phyloP scores from a whole-genome alignment of 2,113 vertebrate genomes.

The Ia io region DNA sequence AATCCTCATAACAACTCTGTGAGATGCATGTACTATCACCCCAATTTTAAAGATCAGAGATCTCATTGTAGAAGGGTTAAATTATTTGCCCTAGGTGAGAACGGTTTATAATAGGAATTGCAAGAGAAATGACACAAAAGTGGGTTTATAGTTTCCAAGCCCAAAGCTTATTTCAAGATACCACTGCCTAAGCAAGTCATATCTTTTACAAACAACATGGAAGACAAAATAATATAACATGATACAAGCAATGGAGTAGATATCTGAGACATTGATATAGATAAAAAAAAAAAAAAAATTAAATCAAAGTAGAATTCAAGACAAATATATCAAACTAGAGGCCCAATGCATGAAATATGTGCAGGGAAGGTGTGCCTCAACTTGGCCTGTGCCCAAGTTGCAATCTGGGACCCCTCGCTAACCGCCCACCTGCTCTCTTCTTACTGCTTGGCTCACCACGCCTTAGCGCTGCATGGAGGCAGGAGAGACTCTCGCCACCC shows the following conservation, averaged over 20 bases:
- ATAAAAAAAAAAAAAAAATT: background rate
- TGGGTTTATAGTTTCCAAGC: background rate
- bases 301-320: background rate
- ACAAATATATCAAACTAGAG: background rate
- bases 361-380: too few species aligned
- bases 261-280: background rate
- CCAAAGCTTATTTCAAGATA: background rate
- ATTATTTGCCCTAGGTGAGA: background rate
- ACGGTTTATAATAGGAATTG: background rate
- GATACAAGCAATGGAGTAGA: background rate
- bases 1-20: background rate
- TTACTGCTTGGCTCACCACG: too few species aligned
- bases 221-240: background rate
- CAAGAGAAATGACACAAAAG: background rate
- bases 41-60: constrained; percentile 46
- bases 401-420: too few species aligned
- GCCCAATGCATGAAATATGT: too few species aligned
- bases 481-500: too few species aligned
- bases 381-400: too few species aligned
- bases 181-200: background rate
- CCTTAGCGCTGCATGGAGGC: too few species aligned
- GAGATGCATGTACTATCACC: background rate
- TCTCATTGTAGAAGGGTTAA: constrained; percentile 41
- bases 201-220: background rate
- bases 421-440: too few species aligned